These are phyloP conservation scores for Eulithis prunata DNA, from an alignment of 2,888 invertebrate species.

Conservation along the genomic window DNA sequence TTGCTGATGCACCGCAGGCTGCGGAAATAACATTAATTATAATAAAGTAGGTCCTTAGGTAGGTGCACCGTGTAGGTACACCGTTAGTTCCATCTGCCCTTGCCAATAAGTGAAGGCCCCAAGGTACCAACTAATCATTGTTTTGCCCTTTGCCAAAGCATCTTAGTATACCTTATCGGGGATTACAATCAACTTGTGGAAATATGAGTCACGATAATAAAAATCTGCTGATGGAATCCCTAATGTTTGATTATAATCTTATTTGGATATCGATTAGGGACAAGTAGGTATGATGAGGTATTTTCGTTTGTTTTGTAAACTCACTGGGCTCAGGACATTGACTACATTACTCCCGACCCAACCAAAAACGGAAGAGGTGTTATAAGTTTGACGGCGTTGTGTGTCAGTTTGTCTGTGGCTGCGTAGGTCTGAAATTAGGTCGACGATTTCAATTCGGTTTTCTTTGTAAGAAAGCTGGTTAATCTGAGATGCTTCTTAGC, in stretches of 20 bases:
- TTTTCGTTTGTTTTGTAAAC: slow-evolving; percentile 25
- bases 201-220: slow-evolving; percentile 50
- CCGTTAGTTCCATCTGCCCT: slow-evolving; percentile 48
- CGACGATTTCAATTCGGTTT: too few relatives aligned
- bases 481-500: too few relatives aligned
- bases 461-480: too few relatives aligned
- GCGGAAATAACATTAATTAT: slow-evolving; percentile 64
- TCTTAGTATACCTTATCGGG: slow-evolving; percentile 39
- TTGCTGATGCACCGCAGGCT: slow-evolving; percentile 41
- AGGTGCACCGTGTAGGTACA: background rate
- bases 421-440: too few relatives aligned
- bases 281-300: slow-evolving; percentile 8
- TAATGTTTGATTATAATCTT: slow-evolving; percentile 28
- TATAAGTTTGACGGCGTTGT: too few relatives aligned
- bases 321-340: background rate
- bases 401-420: too few relatives aligned
- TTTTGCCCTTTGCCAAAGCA: slow-evolving; percentile 49
- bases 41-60: slow-evolving; percentile 43
- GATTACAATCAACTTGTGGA: slow-evolving; percentile 47
- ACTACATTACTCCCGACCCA: background rate
- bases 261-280: slow-evolving; percentile 33
- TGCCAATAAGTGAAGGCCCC: slow-evolving; percentile 53
- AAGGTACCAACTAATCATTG: slow-evolving; percentile 44
- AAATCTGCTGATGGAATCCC: slow-evolving; percentile 41
- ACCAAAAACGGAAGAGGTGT: too few relatives aligned